Percentiles rank a stretch among this genome's conserved stretches.
Conservation (phyloP, 2,113 vertebrate genomes). For the Condylura cristata region DNA sequence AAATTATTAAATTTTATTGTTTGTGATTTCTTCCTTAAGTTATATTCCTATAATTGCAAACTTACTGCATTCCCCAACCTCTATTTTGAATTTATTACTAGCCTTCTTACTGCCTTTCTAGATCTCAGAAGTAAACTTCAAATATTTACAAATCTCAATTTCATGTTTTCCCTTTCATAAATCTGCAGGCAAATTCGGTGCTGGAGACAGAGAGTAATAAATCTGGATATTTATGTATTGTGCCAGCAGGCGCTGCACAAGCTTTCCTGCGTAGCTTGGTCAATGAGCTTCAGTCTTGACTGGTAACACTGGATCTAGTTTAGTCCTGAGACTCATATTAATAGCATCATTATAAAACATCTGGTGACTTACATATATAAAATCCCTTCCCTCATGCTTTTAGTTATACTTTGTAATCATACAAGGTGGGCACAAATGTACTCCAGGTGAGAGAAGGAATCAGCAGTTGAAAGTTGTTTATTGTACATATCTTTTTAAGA, state of each 20-base stretch:
- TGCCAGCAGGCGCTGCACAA: constrained; percentile 72
- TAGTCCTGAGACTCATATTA: constrained; percentile 74
- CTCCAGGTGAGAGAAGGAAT: constrained; percentile 40
- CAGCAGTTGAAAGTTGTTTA: not conserved
- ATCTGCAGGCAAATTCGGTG: constrained; percentile 71
- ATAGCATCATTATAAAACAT: constrained; percentile 77
- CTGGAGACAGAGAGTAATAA: constrained; percentile 71
- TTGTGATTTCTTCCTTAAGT: constrained; percentile 74
- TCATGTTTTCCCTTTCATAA: constrained; percentile 74
- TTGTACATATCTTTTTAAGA: not conserved
- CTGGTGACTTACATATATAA: constrained; percentile 74
- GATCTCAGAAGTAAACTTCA: constrained; percentile 73
- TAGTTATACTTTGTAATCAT: constrained; percentile 76
- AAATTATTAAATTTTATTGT: constrained; percentile 80
- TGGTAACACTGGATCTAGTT: constrained; percentile 70
- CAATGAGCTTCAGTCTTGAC: constrained; percentile 77
- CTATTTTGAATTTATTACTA: constrained; percentile 77
- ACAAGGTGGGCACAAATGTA: constrained; percentile 66
- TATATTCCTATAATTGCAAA: constrained; percentile 74
- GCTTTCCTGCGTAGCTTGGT: constrained; percentile 56
- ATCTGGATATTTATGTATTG: constrained; percentile 80
- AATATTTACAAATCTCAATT: constrained; percentile 78
- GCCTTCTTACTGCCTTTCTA: constrained; percentile 73
- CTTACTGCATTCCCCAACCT: constrained; percentile 61
- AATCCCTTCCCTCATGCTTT: constrained; percentile 65